phyloP scores from a whole-genome alignment of 2,113 vertebrate species.

The Pardalotus punctatus region DNA sequence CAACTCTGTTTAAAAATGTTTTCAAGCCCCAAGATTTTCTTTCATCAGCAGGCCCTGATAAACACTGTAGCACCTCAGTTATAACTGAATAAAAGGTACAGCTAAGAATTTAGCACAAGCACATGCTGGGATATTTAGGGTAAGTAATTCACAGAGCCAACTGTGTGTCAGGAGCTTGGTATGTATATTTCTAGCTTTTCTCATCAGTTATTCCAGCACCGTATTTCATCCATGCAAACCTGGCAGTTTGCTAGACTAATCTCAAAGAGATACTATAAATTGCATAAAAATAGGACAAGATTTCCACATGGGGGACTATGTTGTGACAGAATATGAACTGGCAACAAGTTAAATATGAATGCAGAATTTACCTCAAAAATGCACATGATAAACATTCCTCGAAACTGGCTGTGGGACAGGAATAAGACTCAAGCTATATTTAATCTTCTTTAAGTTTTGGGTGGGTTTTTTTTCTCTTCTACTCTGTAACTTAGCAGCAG shows the following conservation, averaged over 20 bases:
- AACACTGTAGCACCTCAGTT: not conserved
- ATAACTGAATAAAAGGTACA: not conserved
- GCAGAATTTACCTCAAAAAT: not conserved
- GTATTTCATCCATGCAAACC: not conserved
- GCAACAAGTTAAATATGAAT: not conserved
- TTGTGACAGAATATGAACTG: not conserved
- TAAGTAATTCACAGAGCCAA: not conserved
- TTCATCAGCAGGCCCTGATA: not conserved
- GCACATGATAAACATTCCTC: not conserved
- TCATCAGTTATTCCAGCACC: not conserved
- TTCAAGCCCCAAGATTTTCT: not conserved
- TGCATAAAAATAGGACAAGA: not conserved
- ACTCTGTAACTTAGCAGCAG: not conserved
- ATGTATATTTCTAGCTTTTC: not conserved
- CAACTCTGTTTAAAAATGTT: not conserved
- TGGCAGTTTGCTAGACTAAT: not conserved
- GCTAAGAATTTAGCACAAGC: not conserved
- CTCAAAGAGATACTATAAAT: not conserved
- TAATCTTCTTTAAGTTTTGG: not conserved
- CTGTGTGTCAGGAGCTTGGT: not conserved
- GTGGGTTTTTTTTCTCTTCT: not conserved
- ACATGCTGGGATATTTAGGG: not conserved
- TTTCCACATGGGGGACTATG: not conserved
- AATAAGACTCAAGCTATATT: not conserved
- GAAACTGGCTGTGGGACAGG: not conserved